Percentiles rank a stretch among this genome's conserved stretches.
Evolutionary conservation across 37 sponge, comb jelly and placozoan genomes (phyloP).

Genomic region (Diacarnus erythraeanus): DNA sequence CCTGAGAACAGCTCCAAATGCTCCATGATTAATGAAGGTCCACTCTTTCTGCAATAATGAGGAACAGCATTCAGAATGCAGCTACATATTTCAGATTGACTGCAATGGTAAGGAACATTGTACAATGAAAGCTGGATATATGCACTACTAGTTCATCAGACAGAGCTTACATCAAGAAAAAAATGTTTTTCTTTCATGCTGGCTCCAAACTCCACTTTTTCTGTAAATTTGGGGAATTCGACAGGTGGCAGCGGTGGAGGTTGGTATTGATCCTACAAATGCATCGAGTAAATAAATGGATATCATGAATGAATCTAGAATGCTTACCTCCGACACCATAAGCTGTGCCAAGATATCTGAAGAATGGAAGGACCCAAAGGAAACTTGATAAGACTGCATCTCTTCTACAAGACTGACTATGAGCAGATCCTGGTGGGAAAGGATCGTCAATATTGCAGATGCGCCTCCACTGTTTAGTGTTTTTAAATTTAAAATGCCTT

Average conservation of each 20-base stretch:
- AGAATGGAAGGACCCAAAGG: slow-evolving; percentile 77
- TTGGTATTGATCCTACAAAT: slow-evolving; percentile 15
- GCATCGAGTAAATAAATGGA: neutral
- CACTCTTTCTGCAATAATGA: slow-evolving; percentile 31
- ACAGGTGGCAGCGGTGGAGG: slow-evolving; percentile 31
- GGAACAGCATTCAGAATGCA: neutral
- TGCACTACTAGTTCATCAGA: neutral
- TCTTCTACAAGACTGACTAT: no score
- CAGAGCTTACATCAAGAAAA: slow-evolving; percentile 37
- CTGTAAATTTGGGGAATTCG: slow-evolving; percentile 47
- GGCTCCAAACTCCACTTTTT: slow-evolving; percentile 32
- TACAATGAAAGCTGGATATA: neutral
- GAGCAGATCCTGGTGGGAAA: no score
- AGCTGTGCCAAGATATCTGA: slow-evolving; percentile 60
- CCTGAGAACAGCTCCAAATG: slow-evolving; percentile 78
- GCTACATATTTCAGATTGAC: neutral
- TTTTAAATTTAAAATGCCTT: no score
- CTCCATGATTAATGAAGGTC: slow-evolving; percentile 88
- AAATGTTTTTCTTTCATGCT: slow-evolving; percentile 60
- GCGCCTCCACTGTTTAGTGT: no score
- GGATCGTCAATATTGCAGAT: neutral
- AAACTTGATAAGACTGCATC: no score
- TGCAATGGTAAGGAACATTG: neutral
- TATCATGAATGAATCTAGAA: neutral
- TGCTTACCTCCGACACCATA: slow-evolving; percentile 34